Evolutionary conservation across 1,140 invertebrate genomes (phyloP).

Genomic region (Oryzaephilus surinamensis): DNA sequence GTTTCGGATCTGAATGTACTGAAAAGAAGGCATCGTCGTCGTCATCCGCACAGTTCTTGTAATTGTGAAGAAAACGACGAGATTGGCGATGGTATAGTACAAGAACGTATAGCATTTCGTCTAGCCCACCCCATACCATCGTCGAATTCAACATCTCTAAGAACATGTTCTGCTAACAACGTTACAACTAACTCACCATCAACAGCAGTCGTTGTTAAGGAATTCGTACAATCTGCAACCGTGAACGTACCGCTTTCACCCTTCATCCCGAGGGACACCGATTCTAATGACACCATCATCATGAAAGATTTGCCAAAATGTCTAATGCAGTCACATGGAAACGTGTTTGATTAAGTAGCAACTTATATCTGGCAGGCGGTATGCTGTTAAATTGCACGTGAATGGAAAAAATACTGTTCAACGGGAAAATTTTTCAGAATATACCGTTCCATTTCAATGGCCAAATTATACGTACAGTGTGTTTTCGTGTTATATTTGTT

Average conservation of each 20-base stretch:
- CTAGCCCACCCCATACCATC: constrained; percentile 18
- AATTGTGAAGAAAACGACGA: constrained; percentile 8
- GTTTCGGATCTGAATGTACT: constrained; percentile 39
- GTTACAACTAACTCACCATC: background rate
- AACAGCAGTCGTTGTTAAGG: constrained; percentile 6
- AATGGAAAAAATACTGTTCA: too few relatives aligned
- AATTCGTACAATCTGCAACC: constrained; percentile 13
- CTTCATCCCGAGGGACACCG: constrained; percentile 10
- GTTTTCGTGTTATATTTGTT: too few relatives aligned
- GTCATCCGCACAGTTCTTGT: too few relatives aligned
- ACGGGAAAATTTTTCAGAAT: too few relatives aligned
- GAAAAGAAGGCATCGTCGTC: too few relatives aligned
- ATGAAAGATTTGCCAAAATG: constrained; percentile 16
- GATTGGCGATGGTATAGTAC: constrained; percentile 28
- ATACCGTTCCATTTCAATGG: too few relatives aligned
- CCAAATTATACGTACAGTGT: too few relatives aligned
- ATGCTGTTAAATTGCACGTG: too few relatives aligned
- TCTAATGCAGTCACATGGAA: constrained; percentile 13
- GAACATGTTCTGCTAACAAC: background rate
- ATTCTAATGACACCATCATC: constrained; percentile 4
- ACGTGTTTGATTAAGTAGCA: constrained; percentile 17
- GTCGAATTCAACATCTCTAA: constrained; percentile 2
- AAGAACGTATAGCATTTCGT: constrained; percentile 24
- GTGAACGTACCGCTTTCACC: constrained; percentile 16
- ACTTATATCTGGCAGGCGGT: too few relatives aligned